phyloP scores from a whole-genome alignment of 2,797 vertebrate species.

The Orientallactaga sibirica region DNA sequence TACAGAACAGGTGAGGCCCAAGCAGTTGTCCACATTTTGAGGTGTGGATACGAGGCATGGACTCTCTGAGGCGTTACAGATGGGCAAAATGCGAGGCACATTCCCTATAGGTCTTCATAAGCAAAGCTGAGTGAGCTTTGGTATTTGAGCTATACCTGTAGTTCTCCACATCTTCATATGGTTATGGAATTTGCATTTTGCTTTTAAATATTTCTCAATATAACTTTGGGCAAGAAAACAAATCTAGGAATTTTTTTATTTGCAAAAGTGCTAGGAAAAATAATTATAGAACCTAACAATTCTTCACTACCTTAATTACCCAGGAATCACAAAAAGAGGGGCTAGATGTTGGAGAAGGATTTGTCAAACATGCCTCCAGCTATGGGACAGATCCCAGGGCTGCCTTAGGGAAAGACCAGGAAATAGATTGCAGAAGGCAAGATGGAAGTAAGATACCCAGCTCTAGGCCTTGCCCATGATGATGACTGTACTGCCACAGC shows the following conservation, averaged over 20 bases:
- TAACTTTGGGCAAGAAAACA: background rate
- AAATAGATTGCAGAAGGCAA: background rate
- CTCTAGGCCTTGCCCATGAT: background rate
- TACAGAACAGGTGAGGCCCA: background rate
- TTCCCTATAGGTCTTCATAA: background rate
- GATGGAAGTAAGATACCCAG: background rate
- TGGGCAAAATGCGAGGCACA: background rate
- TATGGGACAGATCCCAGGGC: background rate
- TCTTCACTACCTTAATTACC: background rate
- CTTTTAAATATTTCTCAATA: conserved; percentile 27
- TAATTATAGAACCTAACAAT: background rate
- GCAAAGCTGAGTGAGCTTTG: background rate
- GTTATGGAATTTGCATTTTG: background rate
- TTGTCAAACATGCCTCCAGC: background rate
- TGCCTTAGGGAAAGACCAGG: background rate
- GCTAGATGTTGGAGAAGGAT: background rate
- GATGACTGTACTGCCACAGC: background rate
- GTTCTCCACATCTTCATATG: background rate
- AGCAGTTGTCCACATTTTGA: background rate
- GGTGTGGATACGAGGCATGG: background rate
- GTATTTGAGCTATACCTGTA: background rate
- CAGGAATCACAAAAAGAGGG: background rate
- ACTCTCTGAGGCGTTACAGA: background rate
- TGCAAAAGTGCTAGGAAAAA: conserved; percentile 23
- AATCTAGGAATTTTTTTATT: background rate